phyloP scores from a whole-genome alignment of 2,888 invertebrate genomes.

The Chrysomela aeneicollis region DNA sequence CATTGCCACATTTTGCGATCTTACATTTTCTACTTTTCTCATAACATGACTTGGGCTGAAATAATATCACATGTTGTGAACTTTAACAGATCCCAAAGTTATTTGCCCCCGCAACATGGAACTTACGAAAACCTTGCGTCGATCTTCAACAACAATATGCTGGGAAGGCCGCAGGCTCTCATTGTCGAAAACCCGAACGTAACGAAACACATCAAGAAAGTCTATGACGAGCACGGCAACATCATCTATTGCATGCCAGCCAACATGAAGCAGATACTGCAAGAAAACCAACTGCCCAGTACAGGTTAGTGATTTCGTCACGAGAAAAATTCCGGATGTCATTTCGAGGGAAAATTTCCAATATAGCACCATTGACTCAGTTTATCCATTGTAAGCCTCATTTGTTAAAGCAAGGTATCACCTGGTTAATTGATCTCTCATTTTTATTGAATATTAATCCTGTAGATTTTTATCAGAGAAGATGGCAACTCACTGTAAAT shows the following conservation, averaged over 20 bases:
- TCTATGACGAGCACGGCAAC: conserved; percentile 70
- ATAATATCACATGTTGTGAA: neutral
- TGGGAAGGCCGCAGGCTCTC: conserved; percentile 57
- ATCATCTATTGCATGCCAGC: conserved; percentile 71
- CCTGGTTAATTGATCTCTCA: too few relatives aligned
- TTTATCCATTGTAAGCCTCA: too few relatives aligned
- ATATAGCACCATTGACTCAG: too few relatives aligned
- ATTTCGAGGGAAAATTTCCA: too few relatives aligned
- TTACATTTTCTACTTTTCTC: too few relatives aligned
- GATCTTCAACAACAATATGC: conserved; percentile 62
- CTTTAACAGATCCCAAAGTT: conserved; percentile 54
- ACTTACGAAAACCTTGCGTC: conserved; percentile 74
- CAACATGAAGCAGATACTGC: conserved; percentile 60
- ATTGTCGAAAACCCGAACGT: conserved; percentile 69
- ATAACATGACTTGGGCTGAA: too few relatives aligned
- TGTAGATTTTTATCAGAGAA: too few relatives aligned
- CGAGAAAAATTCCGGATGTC: too few relatives aligned
- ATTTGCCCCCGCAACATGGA: conserved; percentile 65
- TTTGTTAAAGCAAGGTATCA: too few relatives aligned
- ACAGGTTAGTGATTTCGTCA: conserved; percentile 42
- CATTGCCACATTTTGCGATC: too few relatives aligned
- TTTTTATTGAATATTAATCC: too few relatives aligned
- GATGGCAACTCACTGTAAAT: too few relatives aligned
- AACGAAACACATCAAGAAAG: conserved; percentile 68
- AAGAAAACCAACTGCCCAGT: conserved; percentile 59